Evolutionary conservation across 2,113 vertebrate species (phyloP).

Genomic region (Gopherus evgoodei): DNA sequence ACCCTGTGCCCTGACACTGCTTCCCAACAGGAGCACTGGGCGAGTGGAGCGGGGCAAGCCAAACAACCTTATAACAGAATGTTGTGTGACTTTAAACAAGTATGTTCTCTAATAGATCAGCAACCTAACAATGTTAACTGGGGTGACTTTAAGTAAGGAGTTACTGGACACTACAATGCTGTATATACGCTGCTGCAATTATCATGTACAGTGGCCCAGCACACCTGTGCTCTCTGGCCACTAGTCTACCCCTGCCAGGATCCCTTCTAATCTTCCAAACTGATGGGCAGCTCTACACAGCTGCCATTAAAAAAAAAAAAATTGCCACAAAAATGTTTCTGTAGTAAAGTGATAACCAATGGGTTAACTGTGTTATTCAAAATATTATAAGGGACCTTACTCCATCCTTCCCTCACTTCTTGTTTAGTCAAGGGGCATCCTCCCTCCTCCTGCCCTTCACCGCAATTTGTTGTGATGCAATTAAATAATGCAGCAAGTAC

Average conservation of each 20-base stretch:
- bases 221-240: background rate
- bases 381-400: background rate
- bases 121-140: too few relatives aligned
- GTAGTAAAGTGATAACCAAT: background rate
- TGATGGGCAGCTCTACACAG: background rate
- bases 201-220: background rate
- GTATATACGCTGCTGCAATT: rapidly evolving
- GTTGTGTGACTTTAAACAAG: too few relatives aligned
- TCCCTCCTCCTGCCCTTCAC: too few relatives aligned
- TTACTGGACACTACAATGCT: background rate
- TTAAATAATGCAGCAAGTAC: background rate
- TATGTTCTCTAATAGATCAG: too few relatives aligned
- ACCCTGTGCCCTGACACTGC: too few relatives aligned
- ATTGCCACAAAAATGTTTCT: background rate
- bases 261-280: background rate
- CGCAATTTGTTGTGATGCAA: background rate
- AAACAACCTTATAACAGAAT: too few relatives aligned
- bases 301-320: background rate
- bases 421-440: background rate
- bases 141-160: too few relatives aligned
- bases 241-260: background rate
- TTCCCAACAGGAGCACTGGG: too few relatives aligned
- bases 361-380: background rate
- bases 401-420: background rate
- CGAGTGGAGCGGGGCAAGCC: too few relatives aligned